Evolutionary conservation across 2,888 invertebrate genomes (phyloP).

Genomic region (Cosmorhoe ocellata): DNA sequence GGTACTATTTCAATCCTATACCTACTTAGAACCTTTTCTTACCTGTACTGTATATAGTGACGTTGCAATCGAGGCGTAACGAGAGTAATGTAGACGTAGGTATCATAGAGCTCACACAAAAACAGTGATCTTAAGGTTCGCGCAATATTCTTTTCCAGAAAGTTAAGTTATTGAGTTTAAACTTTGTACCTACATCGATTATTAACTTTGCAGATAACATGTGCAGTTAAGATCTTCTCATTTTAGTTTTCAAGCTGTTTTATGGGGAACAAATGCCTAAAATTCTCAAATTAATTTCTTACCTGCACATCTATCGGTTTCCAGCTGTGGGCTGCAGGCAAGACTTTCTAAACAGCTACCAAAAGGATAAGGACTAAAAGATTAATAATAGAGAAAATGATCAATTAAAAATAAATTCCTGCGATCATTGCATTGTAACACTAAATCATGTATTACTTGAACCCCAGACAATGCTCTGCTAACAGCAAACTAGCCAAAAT

Average conservation of each 20-base stretch:
- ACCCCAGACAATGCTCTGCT: too few relatives aligned
- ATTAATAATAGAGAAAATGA: too few relatives aligned
- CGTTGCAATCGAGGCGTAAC: slow-evolving; percentile 55
- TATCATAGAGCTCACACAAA: slow-evolving; percentile 13
- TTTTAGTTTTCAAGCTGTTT: neutral
- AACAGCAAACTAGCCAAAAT: too few relatives aligned
- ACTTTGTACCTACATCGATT: too few relatives aligned
- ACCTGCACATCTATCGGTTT: slow-evolving; percentile 4
- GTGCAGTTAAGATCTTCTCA: slow-evolving; percentile 7
- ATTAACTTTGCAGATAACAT: neutral
- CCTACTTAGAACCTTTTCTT: slow-evolving; percentile 73
- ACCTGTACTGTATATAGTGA: slow-evolving; percentile 51
- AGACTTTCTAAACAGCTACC: slow-evolving; percentile 4
- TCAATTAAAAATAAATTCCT: too few relatives aligned
- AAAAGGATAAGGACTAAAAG: too few relatives aligned
- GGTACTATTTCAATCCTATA: slow-evolving; percentile 80
- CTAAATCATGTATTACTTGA: too few relatives aligned
- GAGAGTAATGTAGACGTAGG: slow-evolving; percentile 42
- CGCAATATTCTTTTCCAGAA: neutral
- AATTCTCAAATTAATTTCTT: neutral
- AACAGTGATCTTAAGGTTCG: neutral
- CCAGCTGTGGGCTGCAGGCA: neutral
- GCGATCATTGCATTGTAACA: too few relatives aligned
- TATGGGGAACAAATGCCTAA: too few relatives aligned
- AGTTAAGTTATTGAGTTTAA: neutral